Base-by-base conservation (phyloP, 1,140 invertebrate species). In the Philotrypesis tridentata region DNA sequence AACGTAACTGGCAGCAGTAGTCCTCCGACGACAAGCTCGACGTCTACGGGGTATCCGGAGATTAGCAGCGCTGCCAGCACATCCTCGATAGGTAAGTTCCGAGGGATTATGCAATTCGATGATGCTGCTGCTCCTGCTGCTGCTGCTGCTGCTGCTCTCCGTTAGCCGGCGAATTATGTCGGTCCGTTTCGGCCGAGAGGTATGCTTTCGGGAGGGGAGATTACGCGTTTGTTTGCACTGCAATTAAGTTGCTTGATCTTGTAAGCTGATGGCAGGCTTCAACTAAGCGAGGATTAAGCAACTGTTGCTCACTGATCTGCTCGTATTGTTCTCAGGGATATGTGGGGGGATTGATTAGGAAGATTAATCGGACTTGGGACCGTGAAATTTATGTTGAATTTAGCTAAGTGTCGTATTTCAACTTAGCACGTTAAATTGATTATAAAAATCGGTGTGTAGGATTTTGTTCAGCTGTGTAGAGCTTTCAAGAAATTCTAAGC, bases 1-100 rank as follows among this genome's bases (percentile, higher is more conserved):
- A 86, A 80, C 71, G 33, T 17, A 85, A 73, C 25, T 17, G 14
- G 48, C 7, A 55, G 5, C 0, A 8, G 48, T n/a, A 55, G 21
- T 0, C 48, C 48, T 14, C 29, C 25, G 48, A 8, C 63, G 63
- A 80, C 29, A 5, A 55, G 2, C 2, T 21, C 37, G 80, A 80
- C 25, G 27, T 37, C 17, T 33, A 43, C 21, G 23, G 82, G 55
- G 33, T 55, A 55, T 55, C 48, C 48, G 48, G 48, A 55, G 48
- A 55, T 55, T 55, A n/a, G 4, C 21, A 55, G 17, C 48, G 48
- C n/a, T 55, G 0, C 48, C 48, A 55, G 1, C n/a, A 17, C 48
- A 5, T 14, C 48, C 21, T 55, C 48, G 21, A n/a, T 55, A 55
- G 48, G 48, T 55, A n/a, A 55, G 48, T 55, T 55, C 48, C 21